Base-by-base conservation (phyloP, 2,797 vertebrate species). In the Lepidocolaptes lacrymiger region DNA sequence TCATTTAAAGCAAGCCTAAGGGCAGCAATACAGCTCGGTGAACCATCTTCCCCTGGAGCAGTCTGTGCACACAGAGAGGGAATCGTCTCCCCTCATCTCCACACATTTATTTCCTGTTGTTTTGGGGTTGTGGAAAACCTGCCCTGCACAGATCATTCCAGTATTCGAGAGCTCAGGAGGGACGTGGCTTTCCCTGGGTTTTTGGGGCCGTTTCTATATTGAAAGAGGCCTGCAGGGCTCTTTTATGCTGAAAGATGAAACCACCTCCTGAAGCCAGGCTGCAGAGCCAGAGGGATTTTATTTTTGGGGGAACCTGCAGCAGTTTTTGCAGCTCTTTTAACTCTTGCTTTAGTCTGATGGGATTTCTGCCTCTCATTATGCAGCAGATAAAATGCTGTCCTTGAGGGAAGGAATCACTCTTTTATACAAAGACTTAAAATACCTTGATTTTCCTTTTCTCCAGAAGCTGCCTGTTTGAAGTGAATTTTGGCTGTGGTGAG, bases 311-410 rank as follows among this genome's bases (percentile, higher is more conserved):
- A 91, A 81, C 82, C 79, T 62, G 58, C 62, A 91, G 86, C 91
- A 24, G 58, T 67, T 87, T 87, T 73, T 73, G 51, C 71, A 91
- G 75, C 0, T 8, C 88, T 96, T 93, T 91, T 85, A 89, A 95
- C 82, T 89, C 89, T 67, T 85, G 39, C 75, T 88, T 74, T 67
- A 54, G 82, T 82, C 85, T 59, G 79, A 16, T 82, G 89, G 91
- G 91, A 95, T 91, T 95, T 89, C 91, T 93, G 73, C 79, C 46
- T 78, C 82, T 95, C 62, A 41, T 91, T 89, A 77, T 82, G 55
- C 37, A 55, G 86, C 63, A 85, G 86, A 95, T 85, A 68, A 96
- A 96, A 93, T 39, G 16, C 44, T 34, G 58, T 71, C 95, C 75
- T 91, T 82, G 91, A 93, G 89, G 83, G 85, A 46, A 82, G 58